Evolutionary conservation across 2,888 invertebrate species (phyloP), one percentile per base, ranked within the genome.

Genomic region (Nephrotoma appendiculata): DNA sequence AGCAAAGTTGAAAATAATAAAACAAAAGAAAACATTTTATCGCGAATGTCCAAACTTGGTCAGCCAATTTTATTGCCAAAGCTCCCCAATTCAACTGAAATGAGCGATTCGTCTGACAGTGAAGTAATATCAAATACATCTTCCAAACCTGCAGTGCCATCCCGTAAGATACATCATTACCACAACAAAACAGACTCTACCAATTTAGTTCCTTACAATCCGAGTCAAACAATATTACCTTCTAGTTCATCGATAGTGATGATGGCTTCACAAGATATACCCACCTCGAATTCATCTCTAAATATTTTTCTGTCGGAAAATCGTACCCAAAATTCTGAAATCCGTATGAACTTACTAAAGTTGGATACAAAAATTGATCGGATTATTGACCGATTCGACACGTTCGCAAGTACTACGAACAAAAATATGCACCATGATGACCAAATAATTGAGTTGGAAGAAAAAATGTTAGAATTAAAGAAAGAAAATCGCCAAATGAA

Each of bases 351-450:
- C 88, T 91, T 95, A 87, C 91, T 93, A n/a, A 94, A 94, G 89
- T 92, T 95, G 88, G 92, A 93, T 41, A 93, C 93, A 87, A 95
- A 95, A 91, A 91, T 95, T 52, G 95, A 95, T 89, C 92, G 92
- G 88, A 91, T 95, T 41, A 89, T 94, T 52, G 93, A 93, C 88
- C 94, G 94, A 91, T 92, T 93, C 19, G 90, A 90, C 57, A 42
- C 87, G 5, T 85, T 89, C 4, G 87, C 87, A 19, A 9, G 41
- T 11, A 57, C 83, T 31, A 87, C 19, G 41, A 41, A 71, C 15
- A 83, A 83, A 9, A 44, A 71, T 48, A 15, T 15, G 43, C 15
- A 42, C 7, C 44, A 15, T 11, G 48, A 42, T 42, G 89, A 89
- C 88, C 90, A 90, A 88, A 89, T 89, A 6, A 88, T 91, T n/a